Conservation (phyloP, 2,888 invertebrate genomes). For the Leptopterna dolabrata region DNA sequence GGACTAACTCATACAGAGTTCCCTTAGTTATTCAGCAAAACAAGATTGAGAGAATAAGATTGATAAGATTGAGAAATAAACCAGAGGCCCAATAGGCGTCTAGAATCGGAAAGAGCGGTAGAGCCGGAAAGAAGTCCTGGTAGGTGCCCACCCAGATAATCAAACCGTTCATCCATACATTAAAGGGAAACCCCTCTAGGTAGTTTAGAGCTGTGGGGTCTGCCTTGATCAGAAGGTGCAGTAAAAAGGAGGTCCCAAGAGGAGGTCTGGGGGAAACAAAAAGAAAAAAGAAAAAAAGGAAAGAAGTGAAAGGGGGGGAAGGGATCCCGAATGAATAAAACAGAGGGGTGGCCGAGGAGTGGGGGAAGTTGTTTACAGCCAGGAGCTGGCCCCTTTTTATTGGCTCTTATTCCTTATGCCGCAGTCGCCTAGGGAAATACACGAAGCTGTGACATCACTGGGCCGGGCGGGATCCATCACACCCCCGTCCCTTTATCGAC, state of each 20-base stretch:
- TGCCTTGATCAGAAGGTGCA: slow-evolving; percentile 53
- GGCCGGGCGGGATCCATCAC: slow-evolving; percentile 39
- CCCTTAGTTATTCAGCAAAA: too few species aligned
- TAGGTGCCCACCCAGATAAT: slow-evolving; percentile 29
- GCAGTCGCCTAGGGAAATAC: slow-evolving; percentile 56
- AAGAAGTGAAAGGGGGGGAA: slow-evolving; percentile 3
- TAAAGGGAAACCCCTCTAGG: slow-evolving; percentile 19
- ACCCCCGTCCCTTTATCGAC: neutral
- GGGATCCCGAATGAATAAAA: slow-evolving; percentile 12
- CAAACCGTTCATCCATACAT: slow-evolving; percentile 55
- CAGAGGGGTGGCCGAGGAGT: slow-evolving; percentile 19
- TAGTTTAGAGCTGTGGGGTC: slow-evolving; percentile 38
- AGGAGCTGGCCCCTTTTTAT: slow-evolving; percentile 55
- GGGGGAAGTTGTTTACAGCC: slow-evolving; percentile 55
- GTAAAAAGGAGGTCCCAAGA: slow-evolving; percentile 39
- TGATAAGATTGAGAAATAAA: too few species aligned
- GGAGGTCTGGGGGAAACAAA: neutral
- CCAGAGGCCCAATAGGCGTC: neutral
- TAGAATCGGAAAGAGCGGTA: neutral
- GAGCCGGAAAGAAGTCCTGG: neutral
- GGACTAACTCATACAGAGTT: too few species aligned
- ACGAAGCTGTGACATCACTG: slow-evolving; percentile 51
- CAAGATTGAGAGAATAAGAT: too few species aligned
- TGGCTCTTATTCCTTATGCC: slow-evolving; percentile 60
- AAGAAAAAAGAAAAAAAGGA: neutral